These are phyloP conservation scores for Sebastes schlegelii DNA, from an alignment of 2,113 vertebrate genomes.

Conservation along the genomic window DNA sequence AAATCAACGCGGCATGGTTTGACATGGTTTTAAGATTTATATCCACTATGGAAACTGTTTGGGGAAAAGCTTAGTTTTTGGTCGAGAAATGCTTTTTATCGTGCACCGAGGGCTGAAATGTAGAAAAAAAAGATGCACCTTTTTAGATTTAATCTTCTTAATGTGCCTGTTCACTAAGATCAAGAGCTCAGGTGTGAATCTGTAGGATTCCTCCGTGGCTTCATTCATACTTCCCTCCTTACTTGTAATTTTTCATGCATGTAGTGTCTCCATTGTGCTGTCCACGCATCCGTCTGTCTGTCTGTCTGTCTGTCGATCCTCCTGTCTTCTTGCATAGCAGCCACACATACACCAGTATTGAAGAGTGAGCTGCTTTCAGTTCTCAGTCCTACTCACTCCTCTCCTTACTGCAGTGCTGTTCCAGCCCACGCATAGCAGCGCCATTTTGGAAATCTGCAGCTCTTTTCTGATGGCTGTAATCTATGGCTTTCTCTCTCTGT, in stretches of 20 bases:
- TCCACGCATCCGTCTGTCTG: background rate
- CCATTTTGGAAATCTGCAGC: slow-evolving; percentile 78
- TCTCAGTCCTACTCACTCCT: slow-evolving; percentile 60
- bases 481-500: slow-evolving; percentile 20
- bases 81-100: background rate
- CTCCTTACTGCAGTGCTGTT: slow-evolving; percentile 66
- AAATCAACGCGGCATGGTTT: too few species aligned
- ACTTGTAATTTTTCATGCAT: slow-evolving; percentile 1
- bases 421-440: slow-evolving; percentile 74
- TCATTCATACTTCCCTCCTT: slow-evolving; percentile 4
- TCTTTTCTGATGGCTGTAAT: slow-evolving; percentile 53
- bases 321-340: slow-evolving; percentile 12
- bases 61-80: background rate
- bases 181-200: slow-evolving; percentile 5
- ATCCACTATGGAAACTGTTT: background rate
- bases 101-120: too few species aligned
- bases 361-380: slow-evolving; percentile 42
- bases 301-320: background rate
- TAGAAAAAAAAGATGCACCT: background rate
- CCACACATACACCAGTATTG: slow-evolving; percentile 28
- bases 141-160: background rate
- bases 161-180: background rate
- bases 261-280: background rate
- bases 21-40: too few species aligned
- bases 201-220: background rate